Evolutionary conservation across 1,140 invertebrate genomes (phyloP).

Genomic region (Neodiprion virginianus): DNA sequence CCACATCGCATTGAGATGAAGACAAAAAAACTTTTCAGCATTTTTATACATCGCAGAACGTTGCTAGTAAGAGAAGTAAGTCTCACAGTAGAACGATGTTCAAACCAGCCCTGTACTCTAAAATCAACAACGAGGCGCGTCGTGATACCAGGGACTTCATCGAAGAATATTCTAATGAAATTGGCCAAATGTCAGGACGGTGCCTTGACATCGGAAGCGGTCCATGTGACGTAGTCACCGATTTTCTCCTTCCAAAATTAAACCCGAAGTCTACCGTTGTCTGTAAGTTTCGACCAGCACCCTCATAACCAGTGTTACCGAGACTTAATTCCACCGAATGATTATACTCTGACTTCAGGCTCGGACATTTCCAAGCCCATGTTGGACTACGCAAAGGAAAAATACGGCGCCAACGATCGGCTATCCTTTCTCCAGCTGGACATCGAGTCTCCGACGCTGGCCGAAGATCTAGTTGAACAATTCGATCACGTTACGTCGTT

Average conservation of each 20-base stretch:
- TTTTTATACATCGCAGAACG: no score
- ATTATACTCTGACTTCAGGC: slow-evolving; percentile 48
- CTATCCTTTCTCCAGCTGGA: slow-evolving; percentile 72
- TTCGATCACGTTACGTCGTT: slow-evolving; percentile 82
- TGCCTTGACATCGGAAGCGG: slow-evolving; percentile 83
- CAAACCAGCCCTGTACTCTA: slow-evolving; percentile 55
- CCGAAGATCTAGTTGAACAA: slow-evolving; percentile 56
- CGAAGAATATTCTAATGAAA: slow-evolving; percentile 68
- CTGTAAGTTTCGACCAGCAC: slow-evolving; percentile 34
- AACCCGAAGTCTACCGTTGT: slow-evolving; percentile 53
- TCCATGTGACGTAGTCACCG: slow-evolving; percentile 75
- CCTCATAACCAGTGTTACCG: no score
- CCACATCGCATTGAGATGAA: no score
- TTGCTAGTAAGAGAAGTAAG: no score
- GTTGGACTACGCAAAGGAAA: slow-evolving; percentile 70
- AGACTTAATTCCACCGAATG: no score
- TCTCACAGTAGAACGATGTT: neutral
- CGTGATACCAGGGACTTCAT: slow-evolving; percentile 72
- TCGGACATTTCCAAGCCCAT: slow-evolving; percentile 76
- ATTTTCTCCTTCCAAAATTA: slow-evolving; percentile 72
- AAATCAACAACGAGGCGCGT: slow-evolving; percentile 71
- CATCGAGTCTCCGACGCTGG: slow-evolving; percentile 64
- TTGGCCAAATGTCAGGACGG: slow-evolving; percentile 53
- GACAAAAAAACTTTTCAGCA: no score
- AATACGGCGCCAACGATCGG: slow-evolving; percentile 55